Conservation (phyloP, 53 echinoderm and acorn worm genomes). For the Arbacia lixula region DNA sequence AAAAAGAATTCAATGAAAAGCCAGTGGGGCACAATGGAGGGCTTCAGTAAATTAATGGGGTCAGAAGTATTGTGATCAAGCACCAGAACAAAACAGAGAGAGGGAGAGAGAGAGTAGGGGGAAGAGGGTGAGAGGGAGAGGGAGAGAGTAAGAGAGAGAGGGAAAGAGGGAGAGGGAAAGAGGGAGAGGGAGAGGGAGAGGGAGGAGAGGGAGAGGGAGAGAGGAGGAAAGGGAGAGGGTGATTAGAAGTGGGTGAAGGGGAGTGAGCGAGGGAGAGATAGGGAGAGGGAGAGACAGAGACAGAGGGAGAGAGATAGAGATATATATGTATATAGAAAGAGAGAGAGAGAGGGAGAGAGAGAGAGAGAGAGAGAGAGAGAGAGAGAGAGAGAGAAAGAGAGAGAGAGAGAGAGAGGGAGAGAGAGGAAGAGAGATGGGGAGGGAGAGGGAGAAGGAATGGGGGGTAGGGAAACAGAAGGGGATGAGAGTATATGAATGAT, state of each 20-base stretch:
- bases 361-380: neutral
- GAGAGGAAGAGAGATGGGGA: neutral
- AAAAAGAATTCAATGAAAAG: slow-evolving; percentile 48
- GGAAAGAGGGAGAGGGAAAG: neutral
- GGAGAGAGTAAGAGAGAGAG: neutral
- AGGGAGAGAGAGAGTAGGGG: slow-evolving; percentile 10
- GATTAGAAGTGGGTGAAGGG: too few species aligned
- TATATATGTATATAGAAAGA: too few species aligned
- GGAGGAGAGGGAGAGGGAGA: neutral
- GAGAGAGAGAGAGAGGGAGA: neutral
- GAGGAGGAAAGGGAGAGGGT: neutral
- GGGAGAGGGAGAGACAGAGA: neutral
- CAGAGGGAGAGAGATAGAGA: too few species aligned
- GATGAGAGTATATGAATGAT: neutral
- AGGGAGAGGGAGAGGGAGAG: neutral
- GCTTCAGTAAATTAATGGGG: slow-evolving; percentile 58
- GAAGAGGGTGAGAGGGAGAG: neutral
- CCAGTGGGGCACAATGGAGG: slow-evolving; percentile 48
- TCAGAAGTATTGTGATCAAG: slow-evolving; percentile 18
- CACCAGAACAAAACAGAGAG: slow-evolving; percentile 8
- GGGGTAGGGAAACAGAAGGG: neutral
- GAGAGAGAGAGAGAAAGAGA: neutral
- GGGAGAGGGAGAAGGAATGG: neutral
- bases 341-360: neutral
- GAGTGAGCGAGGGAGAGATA: neutral